Evolutionary conservation across 2,888 invertebrate genomes (phyloP).

Genomic region (Eueremaeus valkanovi): DNA sequence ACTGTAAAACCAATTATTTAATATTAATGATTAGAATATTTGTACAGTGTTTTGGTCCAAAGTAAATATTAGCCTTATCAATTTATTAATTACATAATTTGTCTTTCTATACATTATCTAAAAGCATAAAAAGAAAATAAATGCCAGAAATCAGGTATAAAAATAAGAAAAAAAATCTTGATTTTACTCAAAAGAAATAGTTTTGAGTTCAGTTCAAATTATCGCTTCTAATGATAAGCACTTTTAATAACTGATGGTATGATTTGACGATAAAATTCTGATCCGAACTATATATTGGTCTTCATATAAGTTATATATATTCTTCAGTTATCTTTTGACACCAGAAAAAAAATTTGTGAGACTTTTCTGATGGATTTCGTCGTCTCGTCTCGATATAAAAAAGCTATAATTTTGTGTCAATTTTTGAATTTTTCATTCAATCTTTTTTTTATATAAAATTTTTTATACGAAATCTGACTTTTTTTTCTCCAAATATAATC

Average conservation of each 20-base stretch:
- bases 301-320: not conserved
- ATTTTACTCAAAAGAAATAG: not conserved
- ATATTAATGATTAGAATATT: no score
- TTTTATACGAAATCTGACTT: no score
- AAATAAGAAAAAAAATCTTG: no score
- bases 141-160: no score
- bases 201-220: not conserved
- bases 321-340: not conserved
- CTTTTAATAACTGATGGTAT: not conserved
- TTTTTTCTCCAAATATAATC: no score
- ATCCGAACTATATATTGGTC: not conserved
- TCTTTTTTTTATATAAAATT: not conserved
- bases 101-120: no score
- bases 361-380: not conserved
- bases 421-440: not conserved
- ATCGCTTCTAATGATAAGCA: not conserved
- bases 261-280: not conserved
- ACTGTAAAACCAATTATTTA: no score
- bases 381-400: not conserved
- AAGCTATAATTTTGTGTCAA: slow-evolving; percentile 6
- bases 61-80: no score
- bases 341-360: not conserved
- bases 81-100: no score
- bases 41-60: no score
- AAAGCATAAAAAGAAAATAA: no score